A percentile compares a stretch with the other conserved stretches of the same genome.
Conservation (phyloP, 2,888 invertebrate species). For the Cryptocephalus primarius region DNA sequence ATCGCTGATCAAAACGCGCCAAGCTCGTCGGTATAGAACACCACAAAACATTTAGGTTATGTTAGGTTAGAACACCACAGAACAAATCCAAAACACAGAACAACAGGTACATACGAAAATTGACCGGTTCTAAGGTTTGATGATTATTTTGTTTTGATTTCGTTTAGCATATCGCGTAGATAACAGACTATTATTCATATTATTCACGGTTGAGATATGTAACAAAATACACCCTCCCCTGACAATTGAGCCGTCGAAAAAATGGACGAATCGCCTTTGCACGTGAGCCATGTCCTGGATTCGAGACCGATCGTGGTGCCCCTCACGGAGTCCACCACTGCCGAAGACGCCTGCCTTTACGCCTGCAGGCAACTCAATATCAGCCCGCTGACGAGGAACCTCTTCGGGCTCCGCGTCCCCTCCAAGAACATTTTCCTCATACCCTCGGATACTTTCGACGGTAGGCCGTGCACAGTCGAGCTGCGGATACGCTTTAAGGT, state of each 20-base stretch:
- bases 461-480: slow-evolving; percentile 44
- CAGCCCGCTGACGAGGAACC: slow-evolving; percentile 62
- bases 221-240: too few relatives aligned
- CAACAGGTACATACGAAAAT: too few relatives aligned
- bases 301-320: slow-evolving; percentile 16
- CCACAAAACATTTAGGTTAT: too few relatives aligned
- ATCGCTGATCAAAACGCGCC: too few relatives aligned
- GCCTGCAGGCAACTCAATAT: slow-evolving; percentile 63
- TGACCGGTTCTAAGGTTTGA: too few relatives aligned
- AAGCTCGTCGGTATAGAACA: too few relatives aligned
- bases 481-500: slow-evolving; percentile 69
- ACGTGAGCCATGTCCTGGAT: slow-evolving; percentile 13
- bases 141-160: too few relatives aligned
- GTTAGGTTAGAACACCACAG: too few relatives aligned
- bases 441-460: slow-evolving; percentile 46
- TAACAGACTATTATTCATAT: too few relatives aligned
- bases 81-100: too few relatives aligned
- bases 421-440: slow-evolving; percentile 58
- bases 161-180: too few relatives aligned
- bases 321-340: slow-evolving; percentile 33
- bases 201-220: too few relatives aligned
- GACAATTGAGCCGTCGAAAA: background rate
- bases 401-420: slow-evolving; percentile 64
- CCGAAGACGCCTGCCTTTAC: slow-evolving; percentile 61
- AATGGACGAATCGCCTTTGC: slow-evolving; percentile 10